Evolutionary conservation across 64 coral and sea anemone species (phyloP).

Genomic region (Stylophora pistillata): DNA sequence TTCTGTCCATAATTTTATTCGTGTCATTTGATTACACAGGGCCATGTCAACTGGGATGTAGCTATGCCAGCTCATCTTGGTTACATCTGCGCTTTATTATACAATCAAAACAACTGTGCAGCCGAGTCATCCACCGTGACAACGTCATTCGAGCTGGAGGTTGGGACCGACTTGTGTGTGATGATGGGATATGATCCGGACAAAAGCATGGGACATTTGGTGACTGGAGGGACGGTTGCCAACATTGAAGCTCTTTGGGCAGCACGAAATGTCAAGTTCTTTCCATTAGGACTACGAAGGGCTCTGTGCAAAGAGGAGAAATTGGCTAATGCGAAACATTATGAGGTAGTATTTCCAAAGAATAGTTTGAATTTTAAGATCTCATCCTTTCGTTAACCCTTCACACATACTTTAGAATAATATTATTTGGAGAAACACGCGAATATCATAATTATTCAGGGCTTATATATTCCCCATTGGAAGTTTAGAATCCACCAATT

Average conservation of each 20-base stretch:
- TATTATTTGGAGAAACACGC: no score
- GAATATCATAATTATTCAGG: no score
- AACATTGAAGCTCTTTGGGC: slow-evolving; percentile 71
- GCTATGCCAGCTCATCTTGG: slow-evolving; percentile 76
- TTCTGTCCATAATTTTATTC: no score
- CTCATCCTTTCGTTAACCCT: no score
- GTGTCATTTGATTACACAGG: background rate
- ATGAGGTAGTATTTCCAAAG: background rate
- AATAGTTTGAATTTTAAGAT: no score
- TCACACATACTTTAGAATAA: no score
- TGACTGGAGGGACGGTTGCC: slow-evolving; percentile 39
- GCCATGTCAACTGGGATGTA: slow-evolving; percentile 79
- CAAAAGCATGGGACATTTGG: slow-evolving; percentile 47
- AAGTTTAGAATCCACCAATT: no score
- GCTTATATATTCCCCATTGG: no score
- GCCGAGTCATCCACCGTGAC: slow-evolving; percentile 67
- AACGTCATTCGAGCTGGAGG: slow-evolving; percentile 72
- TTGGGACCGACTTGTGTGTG: slow-evolving; percentile 67
- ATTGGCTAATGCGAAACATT: slow-evolving; percentile 11
- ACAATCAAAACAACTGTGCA: slow-evolving; percentile 81
- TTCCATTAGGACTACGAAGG: slow-evolving; percentile 37
- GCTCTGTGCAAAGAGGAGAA: slow-evolving; percentile 26
- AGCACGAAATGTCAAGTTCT: slow-evolving; percentile 56
- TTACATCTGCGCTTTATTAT: slow-evolving; percentile 65
- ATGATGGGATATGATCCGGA: slow-evolving; percentile 78